phyloP scores from a whole-genome alignment of 2,797 vertebrate species.

The Neosilurus hyrtlii region DNA sequence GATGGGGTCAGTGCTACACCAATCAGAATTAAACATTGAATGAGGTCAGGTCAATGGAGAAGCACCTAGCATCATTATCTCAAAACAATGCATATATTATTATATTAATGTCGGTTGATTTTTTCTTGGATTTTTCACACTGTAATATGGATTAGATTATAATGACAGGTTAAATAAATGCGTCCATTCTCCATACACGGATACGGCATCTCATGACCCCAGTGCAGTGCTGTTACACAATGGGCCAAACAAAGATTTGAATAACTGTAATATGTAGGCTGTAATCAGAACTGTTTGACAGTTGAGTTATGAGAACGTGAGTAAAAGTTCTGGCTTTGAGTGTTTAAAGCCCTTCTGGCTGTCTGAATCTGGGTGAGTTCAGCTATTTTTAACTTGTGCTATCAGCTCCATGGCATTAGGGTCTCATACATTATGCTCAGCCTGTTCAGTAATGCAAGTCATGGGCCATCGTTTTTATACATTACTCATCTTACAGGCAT shows the following conservation, averaged over 20 bases:
- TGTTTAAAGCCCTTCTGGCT: slow-evolving; percentile 48
- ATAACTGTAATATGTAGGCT: neutral
- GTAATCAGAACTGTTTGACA: slow-evolving; percentile 7
- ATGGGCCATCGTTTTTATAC: too few species aligned
- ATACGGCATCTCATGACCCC: neutral
- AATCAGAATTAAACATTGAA: neutral
- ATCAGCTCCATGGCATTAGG: slow-evolving; percentile 44
- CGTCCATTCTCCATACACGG: neutral
- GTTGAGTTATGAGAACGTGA: slow-evolving; percentile 43
- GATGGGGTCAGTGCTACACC: neutral
- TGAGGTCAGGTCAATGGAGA: neutral
- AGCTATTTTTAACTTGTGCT: slow-evolving; percentile 45
- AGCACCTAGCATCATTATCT: neutral
- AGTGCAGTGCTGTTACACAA: neutral
- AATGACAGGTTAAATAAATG: neutral
- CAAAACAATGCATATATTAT: neutral
- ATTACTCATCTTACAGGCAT: neutral
- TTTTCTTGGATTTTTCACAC: neutral
- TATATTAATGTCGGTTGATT: neutral
- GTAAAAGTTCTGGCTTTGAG: slow-evolving; percentile 46
- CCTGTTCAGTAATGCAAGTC: neutral
- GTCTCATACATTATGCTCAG: slow-evolving; percentile 13
- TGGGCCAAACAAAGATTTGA: neutral
- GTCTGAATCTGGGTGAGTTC: slow-evolving; percentile 50
- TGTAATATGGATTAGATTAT: neutral